These are phyloP conservation scores for Pangasius sanitwongsei DNA, from an alignment of 2,797 vertebrate genomes.

Conservation along the genomic window DNA sequence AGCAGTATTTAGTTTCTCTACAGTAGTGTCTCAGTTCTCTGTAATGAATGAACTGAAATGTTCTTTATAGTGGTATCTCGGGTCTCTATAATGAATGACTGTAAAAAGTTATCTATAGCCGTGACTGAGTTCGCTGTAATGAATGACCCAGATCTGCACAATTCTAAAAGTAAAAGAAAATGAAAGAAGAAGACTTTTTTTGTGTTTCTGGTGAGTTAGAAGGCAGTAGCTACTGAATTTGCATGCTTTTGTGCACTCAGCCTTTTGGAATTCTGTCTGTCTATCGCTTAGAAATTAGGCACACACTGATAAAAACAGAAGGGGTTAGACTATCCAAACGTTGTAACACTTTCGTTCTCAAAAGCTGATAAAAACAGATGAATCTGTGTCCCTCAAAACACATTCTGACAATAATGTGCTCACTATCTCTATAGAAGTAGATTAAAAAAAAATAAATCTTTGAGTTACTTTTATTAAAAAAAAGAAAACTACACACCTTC, in stretches of 20 bases:
- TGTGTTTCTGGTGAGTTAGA: background rate
- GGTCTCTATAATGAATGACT: background rate
- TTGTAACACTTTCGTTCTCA: background rate
- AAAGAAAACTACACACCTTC: background rate
- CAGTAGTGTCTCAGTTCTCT: background rate
- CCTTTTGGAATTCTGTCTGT: background rate
- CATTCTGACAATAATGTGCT: background rate
- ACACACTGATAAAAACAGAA: background rate
- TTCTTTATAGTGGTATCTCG: background rate
- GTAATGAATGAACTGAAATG: background rate
- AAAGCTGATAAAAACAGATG: background rate
- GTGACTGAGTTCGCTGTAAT: background rate
- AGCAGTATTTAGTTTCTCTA: background rate
- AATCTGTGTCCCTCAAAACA: background rate
- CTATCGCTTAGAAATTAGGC: background rate
- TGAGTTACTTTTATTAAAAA: background rate
- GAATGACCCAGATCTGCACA: background rate
- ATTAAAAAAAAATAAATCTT: background rate
- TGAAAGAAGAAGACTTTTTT: background rate
- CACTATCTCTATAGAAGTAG: background rate
- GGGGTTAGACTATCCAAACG: background rate
- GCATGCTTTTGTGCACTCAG: background rate
- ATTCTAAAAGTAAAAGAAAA: background rate
- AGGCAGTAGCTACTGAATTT: background rate
- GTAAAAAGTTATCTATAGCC: background rate